These are phyloP conservation scores for Vulpes ferrilata DNA, from an alignment of 2,113 vertebrate species.

Conservation along the genomic window DNA sequence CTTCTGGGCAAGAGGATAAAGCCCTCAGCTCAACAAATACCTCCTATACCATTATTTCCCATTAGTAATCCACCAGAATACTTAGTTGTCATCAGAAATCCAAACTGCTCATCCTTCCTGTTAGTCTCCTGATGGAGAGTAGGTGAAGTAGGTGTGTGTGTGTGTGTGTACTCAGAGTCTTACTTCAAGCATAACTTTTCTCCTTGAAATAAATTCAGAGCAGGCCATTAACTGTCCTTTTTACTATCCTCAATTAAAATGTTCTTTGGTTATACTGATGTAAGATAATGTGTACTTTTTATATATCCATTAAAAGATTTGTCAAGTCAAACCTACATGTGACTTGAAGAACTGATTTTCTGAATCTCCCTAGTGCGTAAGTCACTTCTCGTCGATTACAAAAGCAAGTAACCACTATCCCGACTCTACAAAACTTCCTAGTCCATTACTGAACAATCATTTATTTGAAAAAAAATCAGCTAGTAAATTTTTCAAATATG, in stretches of 20 bases:
- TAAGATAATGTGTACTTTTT: neutral
- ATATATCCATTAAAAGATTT: neutral
- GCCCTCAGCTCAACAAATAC: neutral
- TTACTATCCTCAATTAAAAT: conserved; percentile 48
- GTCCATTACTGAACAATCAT: neutral
- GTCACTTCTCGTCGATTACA: neutral
- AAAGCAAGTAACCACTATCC: neutral
- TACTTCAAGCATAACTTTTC: conserved; percentile 56
- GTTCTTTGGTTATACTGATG: neutral
- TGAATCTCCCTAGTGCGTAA: neutral
- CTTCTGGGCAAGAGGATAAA: neutral
- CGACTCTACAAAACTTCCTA: neutral
- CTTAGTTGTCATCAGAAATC: neutral
- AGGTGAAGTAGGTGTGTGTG: neutral
- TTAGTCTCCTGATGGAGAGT: neutral
- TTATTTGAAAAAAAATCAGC: neutral
- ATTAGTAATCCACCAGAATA: neutral
- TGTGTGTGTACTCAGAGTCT: neutral
- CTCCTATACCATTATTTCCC: neutral
- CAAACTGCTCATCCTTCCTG: neutral
- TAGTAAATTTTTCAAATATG: neutral
- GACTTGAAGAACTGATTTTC: neutral
- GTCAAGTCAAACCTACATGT: neutral
- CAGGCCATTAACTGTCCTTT: conserved; percentile 25
- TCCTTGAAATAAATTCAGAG: conserved; percentile 44